These are phyloP conservation scores for Dendrolimus kikuchii DNA, from an alignment of 1,140 invertebrate species.

Conservation along the genomic window DNA sequence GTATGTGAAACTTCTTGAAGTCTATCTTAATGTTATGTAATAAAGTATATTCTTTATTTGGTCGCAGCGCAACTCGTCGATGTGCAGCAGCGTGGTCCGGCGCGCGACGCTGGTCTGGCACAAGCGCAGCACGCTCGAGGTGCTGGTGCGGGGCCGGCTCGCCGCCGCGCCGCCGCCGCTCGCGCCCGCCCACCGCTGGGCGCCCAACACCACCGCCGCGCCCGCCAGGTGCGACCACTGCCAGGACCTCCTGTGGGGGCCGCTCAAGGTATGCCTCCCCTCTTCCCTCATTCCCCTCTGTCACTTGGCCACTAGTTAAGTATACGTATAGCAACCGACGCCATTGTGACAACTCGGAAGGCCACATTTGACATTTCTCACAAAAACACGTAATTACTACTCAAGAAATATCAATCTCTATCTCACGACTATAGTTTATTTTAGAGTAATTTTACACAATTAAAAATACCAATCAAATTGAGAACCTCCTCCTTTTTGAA, in stretches of 20 bases:
- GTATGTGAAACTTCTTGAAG: no score
- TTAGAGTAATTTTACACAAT: no score
- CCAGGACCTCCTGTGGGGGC: constrained; percentile 91
- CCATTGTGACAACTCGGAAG: no score
- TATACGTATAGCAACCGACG: no score
- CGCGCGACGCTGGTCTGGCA: constrained; percentile 89
- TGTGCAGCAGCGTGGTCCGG: constrained; percentile 90
- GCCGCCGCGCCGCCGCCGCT: constrained; percentile 75
- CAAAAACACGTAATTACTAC: no score
- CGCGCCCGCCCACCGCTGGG: constrained; percentile 81
- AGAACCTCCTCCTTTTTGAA: no score
- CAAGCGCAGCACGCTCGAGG: constrained; percentile 92
- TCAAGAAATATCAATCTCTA: no score
- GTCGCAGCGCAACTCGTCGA: constrained; percentile 82
- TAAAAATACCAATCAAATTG: no score
- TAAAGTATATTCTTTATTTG: neutral
- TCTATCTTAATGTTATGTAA: neutral
- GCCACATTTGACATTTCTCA: no score
- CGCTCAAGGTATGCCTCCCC: constrained; percentile 90
- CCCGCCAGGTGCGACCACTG: constrained; percentile 94
- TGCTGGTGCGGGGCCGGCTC: constrained; percentile 89
- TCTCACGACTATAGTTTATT: no score
- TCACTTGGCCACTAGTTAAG: no score
- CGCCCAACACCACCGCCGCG: constrained; percentile 84
- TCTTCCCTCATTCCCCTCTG: no score